Base-by-base conservation (phyloP, 2,888 invertebrate genomes). In the Xestia xanthographa region DNA sequence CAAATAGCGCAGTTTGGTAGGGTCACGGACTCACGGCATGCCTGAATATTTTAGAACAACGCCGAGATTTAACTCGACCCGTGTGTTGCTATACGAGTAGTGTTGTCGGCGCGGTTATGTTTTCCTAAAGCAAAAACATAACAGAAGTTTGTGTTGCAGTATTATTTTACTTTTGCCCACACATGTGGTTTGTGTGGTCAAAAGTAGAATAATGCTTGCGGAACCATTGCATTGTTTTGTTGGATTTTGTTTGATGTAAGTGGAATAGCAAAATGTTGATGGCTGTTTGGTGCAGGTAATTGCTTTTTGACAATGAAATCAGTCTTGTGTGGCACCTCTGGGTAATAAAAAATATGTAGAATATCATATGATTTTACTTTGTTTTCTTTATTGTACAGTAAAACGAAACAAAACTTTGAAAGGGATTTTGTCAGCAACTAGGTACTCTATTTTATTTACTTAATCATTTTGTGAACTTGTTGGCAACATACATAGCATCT, bases 41-140 rank as follows among this genome's bases (percentile, higher is more conserved):
- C 71, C 41, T 87, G 81, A 84, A 87, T 87, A 85, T 86, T 87
- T 87, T 72, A 87, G 78, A 63, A 70, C 79, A 67, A 72, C 79
- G 72, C 73, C 79, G 87, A 82, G 82, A 87, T 86, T 86, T 84
- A 67, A 79, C 80, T 78, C 75, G 48, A 68, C 68, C 70, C 66
- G 69, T 73, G 75, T 72, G 69, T 73, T 77, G 68, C 70, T 68
- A n/a, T n/a, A 62, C 67, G 58, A 62, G 63, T 43, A 56, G 66
- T 66, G 56, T 65, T 69, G 69, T 50, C 45, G 70, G 43, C 45
- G 66, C 38, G 68, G 68, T 71, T 73, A 43, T 48, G 50, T 78
- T 68, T 82, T 41, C 29, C 56, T 77, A 60, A 75, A 82, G 78
- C 82, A 79, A 78, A 80, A 86, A 83, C 74, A 78, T 58, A 8